These are phyloP conservation scores for Drosophila pseudotakahashii DNA, from an alignment of 2,888 invertebrate species.

Conservation along the genomic window DNA sequence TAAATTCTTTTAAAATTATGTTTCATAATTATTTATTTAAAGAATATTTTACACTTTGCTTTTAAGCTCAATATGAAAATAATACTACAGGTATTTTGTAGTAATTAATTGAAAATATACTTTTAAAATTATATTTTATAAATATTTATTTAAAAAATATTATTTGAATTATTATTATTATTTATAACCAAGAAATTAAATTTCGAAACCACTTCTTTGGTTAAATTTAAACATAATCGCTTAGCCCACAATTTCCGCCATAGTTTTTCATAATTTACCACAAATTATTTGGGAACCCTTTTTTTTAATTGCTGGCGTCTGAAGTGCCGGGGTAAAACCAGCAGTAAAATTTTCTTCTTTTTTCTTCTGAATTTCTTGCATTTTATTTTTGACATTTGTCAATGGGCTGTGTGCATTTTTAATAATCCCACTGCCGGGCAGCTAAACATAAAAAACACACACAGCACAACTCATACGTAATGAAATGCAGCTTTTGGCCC, in stretches of 20 bases:
- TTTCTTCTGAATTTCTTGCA: background rate
- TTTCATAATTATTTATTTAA: too few species aligned
- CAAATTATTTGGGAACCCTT: background rate
- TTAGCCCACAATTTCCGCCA: background rate
- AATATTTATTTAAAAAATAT: too few species aligned
- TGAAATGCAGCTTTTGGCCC: conserved; percentile 40
- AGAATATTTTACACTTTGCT: too few species aligned
- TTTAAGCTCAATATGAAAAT: too few species aligned
- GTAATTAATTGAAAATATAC: too few species aligned
- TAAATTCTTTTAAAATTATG: too few species aligned
- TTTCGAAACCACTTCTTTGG: too few species aligned
- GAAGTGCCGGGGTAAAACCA: background rate
- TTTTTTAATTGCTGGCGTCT: conserved; percentile 3
- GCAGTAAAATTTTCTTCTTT: background rate
- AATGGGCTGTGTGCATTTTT: conserved; percentile 38
- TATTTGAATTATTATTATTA: too few species aligned
- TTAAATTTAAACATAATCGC: background rate
- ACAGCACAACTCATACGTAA: conserved; percentile 25
- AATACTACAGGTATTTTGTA: too few species aligned
- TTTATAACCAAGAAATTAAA: too few species aligned
- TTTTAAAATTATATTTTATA: too few species aligned
- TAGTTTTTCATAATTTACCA: background rate
- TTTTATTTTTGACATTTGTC: conserved; percentile 34
- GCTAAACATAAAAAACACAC: conserved; percentile 10
- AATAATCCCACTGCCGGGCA: conserved; percentile 31